Evolutionary conservation across 2,888 invertebrate genomes (phyloP).

Genomic region (Drosophila diplacantha): DNA sequence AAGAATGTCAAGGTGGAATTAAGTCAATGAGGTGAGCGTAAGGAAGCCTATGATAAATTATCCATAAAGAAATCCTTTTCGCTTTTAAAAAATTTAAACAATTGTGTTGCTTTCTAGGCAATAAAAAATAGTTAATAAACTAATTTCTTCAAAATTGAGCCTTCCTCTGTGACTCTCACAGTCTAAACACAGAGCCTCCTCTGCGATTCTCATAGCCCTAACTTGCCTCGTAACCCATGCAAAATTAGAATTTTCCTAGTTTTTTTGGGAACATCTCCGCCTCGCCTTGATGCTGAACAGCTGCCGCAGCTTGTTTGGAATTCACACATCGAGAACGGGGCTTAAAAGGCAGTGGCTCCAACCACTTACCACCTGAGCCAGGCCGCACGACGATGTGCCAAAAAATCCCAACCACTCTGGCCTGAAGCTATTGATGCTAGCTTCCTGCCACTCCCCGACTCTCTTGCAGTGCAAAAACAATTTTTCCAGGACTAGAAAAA

Average conservation of each 20-base stretch:
- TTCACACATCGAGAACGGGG: constrained; percentile 57
- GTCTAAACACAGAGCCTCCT: neutral
- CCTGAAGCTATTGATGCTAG: constrained; percentile 25
- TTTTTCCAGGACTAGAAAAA: constrained; percentile 62
- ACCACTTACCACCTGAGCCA: constrained; percentile 28
- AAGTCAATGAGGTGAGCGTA: constrained; percentile 21
- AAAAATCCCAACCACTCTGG: constrained; percentile 55
- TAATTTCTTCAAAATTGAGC: too few relatives aligned
- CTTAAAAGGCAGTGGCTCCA: constrained; percentile 33
- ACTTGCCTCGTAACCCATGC: too few relatives aligned
- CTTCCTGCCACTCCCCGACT: neutral
- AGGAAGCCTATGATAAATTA: constrained; percentile 21
- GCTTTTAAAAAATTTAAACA: neutral
- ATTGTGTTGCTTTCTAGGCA: too few relatives aligned
- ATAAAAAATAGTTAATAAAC: too few relatives aligned
- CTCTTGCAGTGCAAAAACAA: constrained; percentile 49
- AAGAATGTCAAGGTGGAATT: constrained; percentile 40
- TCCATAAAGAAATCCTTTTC: neutral
- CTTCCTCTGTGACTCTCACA: neutral
- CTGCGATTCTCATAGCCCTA: neutral
- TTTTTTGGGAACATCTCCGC: constrained; percentile 2
- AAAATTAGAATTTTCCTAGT: neutral
- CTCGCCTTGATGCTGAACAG: constrained; percentile 43
- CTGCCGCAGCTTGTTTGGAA: constrained; percentile 60
- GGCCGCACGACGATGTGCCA: constrained; percentile 32